These are phyloP conservation scores for Alligator mississippiensis DNA, from an alignment of 2,113 vertebrate species.

Conservation along the genomic window DNA sequence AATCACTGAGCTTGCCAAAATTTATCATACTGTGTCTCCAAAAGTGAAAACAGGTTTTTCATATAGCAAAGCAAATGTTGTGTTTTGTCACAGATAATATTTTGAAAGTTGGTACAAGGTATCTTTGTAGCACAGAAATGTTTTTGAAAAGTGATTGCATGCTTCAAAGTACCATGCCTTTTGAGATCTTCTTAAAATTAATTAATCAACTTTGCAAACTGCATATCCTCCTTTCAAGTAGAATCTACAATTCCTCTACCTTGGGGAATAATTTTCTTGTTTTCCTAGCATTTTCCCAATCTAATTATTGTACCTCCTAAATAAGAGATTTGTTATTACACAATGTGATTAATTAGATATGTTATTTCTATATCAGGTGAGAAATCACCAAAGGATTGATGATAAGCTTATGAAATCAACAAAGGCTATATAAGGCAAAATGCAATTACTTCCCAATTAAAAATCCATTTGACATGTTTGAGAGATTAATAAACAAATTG, in stretches of 20 bases:
- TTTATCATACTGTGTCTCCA: conserved; percentile 72
- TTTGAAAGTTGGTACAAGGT: conserved; percentile 73
- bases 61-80: conserved; percentile 67
- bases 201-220: conserved; percentile 80
- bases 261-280: conserved; percentile 76
- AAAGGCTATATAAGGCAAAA: conserved; percentile 60
- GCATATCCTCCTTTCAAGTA: conserved; percentile 68
- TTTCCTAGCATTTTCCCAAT: conserved; percentile 69
- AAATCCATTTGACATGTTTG: conserved; percentile 75
- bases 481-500: conserved; percentile 75
- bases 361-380: conserved; percentile 78
- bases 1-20: conserved; percentile 72
- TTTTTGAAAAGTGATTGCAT: conserved; percentile 65
- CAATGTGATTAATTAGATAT: conserved; percentile 76
- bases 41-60: conserved; percentile 74
- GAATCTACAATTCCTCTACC: conserved; percentile 57
- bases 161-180: conserved; percentile 73
- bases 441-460: conserved; percentile 78
- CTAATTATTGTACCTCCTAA: conserved; percentile 75
- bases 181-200: conserved; percentile 76
- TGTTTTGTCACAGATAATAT: conserved; percentile 77
- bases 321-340: conserved; percentile 70
- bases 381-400: conserved; percentile 74
- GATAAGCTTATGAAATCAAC: conserved; percentile 69
- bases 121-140: conserved; percentile 70